phyloP scores from a whole-genome alignment of 2,113 vertebrate species.

The Natator depressus region DNA sequence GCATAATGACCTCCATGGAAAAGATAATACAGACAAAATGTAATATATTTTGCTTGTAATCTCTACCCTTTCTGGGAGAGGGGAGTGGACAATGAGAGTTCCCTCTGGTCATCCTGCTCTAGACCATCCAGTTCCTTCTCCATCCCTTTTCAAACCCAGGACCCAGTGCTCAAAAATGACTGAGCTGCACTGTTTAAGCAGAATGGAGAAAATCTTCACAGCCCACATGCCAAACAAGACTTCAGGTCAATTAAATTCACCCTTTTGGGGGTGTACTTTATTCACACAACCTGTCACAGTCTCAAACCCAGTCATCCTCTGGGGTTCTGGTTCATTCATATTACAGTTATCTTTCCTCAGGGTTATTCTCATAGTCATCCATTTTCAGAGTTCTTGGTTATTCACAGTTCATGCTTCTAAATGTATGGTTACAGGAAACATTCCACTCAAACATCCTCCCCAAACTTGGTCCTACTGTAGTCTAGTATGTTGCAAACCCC shows the following conservation, averaged over 20 bases:
- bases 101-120: neutral
- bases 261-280: neutral
- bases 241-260: neutral
- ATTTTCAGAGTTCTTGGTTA: neutral
- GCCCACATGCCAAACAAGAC: neutral
- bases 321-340: neutral
- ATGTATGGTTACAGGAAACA: neutral
- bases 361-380: neutral
- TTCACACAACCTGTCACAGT: neutral
- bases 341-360: neutral
- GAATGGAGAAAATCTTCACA: neutral
- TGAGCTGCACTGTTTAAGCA: neutral
- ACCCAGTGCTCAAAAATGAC: neutral
- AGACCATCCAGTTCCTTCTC: rapidly evolving
- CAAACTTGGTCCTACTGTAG: neutral
- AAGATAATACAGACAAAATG: neutral
- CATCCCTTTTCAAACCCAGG: neutral
- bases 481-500: rapidly evolving
- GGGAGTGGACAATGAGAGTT: neutral
- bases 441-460: neutral
- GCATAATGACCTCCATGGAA: neutral
- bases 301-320: neutral
- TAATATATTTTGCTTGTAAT: neutral
- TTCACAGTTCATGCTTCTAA: neutral
- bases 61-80: neutral